phyloP scores from a whole-genome alignment of 2,113 vertebrate genomes.

The Pollachius pollachius region DNA sequence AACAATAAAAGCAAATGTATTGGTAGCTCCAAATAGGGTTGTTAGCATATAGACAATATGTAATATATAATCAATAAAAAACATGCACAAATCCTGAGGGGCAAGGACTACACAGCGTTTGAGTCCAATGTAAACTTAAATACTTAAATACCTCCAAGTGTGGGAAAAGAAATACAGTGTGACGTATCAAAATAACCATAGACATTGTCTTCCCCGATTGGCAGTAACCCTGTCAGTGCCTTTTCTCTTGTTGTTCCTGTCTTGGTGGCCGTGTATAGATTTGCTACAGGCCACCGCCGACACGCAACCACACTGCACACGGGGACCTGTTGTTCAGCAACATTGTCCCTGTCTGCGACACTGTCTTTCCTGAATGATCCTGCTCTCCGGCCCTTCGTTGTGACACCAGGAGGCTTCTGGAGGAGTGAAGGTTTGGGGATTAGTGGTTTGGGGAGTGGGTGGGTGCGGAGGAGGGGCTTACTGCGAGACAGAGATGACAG shows the following conservation, averaged over 20 bases:
- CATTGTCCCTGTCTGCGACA: constrained; percentile 9
- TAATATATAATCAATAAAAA: neutral
- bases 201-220: neutral
- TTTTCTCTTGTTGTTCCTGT: neutral
- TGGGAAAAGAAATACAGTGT: constrained; percentile 20
- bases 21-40: constrained; percentile 21
- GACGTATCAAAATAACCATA: constrained; percentile 2
- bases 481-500: no score
- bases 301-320: constrained; percentile 15
- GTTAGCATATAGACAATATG: constrained; percentile 45
- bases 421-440: no score
- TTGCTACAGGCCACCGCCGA: constrained; percentile 24
- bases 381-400: no score
- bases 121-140: constrained; percentile 9
- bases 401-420: no score
- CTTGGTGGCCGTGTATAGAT: constrained; percentile 20
- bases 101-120: constrained; percentile 12
- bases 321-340: neutral
- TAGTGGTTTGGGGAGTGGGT: neutral
- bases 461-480: neutral
- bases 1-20: constrained; percentile 7
- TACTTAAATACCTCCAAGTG: constrained; percentile 5
- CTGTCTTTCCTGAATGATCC: constrained; percentile 15
- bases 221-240: constrained; percentile 3
- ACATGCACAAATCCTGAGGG: constrained; percentile 22